Conservation (phyloP, 2,797 vertebrate genomes). For the Enteromius mattozi region DNA sequence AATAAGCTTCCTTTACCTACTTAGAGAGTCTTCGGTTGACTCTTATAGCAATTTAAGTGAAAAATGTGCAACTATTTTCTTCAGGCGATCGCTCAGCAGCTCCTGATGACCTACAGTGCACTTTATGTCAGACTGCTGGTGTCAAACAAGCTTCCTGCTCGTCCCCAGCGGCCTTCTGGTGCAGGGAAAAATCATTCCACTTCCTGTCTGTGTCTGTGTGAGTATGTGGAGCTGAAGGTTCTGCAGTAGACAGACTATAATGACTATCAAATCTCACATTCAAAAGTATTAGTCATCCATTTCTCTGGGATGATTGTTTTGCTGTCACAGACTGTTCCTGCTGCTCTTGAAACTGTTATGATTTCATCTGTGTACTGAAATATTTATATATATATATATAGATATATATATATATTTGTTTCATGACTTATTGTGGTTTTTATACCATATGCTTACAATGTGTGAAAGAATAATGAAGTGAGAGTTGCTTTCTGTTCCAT, state of each 20-base stretch:
- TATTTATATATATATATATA: conserved; percentile 39
- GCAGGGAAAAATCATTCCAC: conserved; percentile 70
- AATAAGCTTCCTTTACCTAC: background rate
- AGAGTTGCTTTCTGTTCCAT: background rate
- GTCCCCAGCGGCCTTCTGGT: conserved; percentile 49
- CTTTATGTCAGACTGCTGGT: conserved; percentile 78
- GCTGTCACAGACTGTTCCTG: conserved; percentile 34
- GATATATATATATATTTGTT: conserved; percentile 38
- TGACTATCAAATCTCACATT: conserved; percentile 13
- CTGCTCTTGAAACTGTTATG: conserved; percentile 59
- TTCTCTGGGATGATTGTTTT: conserved; percentile 62
- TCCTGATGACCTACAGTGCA: conserved; percentile 80
- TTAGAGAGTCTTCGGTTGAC: background rate
- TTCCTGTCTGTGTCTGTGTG: conserved; percentile 78
- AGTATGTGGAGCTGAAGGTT: conserved; percentile 75
- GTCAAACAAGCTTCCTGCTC: conserved; percentile 70
- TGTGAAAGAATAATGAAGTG: background rate
- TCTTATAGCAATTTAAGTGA: background rate
- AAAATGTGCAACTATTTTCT: background rate
- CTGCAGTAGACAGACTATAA: conserved; percentile 62
- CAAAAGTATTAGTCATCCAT: conserved; percentile 6
- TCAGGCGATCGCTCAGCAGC: conserved; percentile 77
- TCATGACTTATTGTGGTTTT: background rate
- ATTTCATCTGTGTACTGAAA: conserved; percentile 44
- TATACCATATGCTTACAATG: background rate